phyloP scores from a whole-genome alignment of 2,797 vertebrate genomes.

The Acanthopagrus latus region DNA sequence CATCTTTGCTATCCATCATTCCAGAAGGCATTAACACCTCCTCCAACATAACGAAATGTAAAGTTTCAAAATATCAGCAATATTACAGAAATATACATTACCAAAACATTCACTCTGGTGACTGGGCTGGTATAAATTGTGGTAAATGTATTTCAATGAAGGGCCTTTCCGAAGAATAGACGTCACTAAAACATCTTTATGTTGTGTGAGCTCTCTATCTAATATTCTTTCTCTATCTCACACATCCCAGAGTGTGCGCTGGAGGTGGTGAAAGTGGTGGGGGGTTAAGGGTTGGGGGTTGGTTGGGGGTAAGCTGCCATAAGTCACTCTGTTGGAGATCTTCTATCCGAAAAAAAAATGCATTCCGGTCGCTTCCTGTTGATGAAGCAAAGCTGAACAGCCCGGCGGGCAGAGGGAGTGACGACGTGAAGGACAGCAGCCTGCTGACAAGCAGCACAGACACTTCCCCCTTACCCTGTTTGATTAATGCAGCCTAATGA shows the following conservation, averaged over 20 bases:
- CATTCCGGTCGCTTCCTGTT: conserved; percentile 34
- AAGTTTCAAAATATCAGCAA: no score
- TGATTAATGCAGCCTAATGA: conserved; percentile 75
- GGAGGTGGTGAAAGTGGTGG: not conserved
- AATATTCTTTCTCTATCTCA: conserved; percentile 12
- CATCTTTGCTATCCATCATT: not conserved
- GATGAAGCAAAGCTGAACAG: conserved; percentile 35
- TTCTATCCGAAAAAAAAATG: conserved; percentile 31
- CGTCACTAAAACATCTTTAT: conserved; percentile 2
- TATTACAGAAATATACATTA: no score
- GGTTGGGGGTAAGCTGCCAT: not conserved
- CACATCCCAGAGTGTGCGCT: not conserved
- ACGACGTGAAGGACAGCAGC: conserved; percentile 26
- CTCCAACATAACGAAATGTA: no score
- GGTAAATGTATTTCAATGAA: not conserved
- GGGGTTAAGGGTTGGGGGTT: not conserved
- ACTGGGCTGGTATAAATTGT: not conserved
- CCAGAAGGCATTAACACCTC: no score
- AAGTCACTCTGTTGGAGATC: conserved; percentile 27
- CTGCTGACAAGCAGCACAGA: conserved; percentile 54
- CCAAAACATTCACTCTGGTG: no score
- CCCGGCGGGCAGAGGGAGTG: conserved; percentile 3
- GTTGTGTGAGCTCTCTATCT: conserved; percentile 1
- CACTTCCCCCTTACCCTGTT: conserved; percentile 45
- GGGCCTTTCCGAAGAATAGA: not conserved